phyloP scores from a whole-genome alignment of 2,888 invertebrate genomes.

The Hyles lineata region DNA sequence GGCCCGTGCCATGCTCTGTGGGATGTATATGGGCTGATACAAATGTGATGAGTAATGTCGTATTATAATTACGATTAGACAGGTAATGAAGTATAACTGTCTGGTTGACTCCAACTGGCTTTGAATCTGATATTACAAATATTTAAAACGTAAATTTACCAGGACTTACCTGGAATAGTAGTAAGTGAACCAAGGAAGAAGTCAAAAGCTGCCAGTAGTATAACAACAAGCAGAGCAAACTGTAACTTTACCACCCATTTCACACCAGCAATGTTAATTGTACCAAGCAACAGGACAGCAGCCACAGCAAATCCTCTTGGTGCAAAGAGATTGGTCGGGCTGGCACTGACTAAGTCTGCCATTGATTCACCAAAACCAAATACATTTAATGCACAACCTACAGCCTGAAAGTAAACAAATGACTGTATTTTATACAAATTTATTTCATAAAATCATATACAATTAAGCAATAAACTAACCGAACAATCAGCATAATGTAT shows the following conservation, averaged over 20 bases:
- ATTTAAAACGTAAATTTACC: not conserved
- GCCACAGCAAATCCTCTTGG: slow-evolving; percentile 94
- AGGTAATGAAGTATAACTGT: too few species aligned
- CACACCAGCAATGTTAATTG: slow-evolving; percentile 97
- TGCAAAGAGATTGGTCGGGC: slow-evolving; percentile 89
- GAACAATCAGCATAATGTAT: too few species aligned
- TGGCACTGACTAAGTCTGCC: slow-evolving; percentile 90
- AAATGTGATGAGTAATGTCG: too few species aligned
- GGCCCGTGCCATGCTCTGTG: too few species aligned
- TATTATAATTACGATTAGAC: too few species aligned
- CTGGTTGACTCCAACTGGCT: too few species aligned
- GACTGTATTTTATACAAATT: too few species aligned
- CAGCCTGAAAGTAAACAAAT: slow-evolving; percentile 88
- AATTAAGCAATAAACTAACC: too few species aligned
- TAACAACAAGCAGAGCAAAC: slow-evolving; percentile 93
- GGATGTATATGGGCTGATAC: too few species aligned
- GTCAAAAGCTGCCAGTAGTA: slow-evolving; percentile 95
- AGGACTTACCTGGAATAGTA: slow-evolving; percentile 87
- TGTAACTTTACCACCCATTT: slow-evolving; percentile 99
- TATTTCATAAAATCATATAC: too few species aligned
- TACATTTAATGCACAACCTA: slow-evolving; percentile 97
- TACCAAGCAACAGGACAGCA: slow-evolving; percentile 93
- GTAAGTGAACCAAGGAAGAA: slow-evolving; percentile 96
- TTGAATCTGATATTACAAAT: not conserved
- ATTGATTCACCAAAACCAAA: slow-evolving; percentile 99